phyloP scores from a whole-genome alignment of 53 echinoderm and acorn worm species.

The Patiria pectinifera region DNA sequence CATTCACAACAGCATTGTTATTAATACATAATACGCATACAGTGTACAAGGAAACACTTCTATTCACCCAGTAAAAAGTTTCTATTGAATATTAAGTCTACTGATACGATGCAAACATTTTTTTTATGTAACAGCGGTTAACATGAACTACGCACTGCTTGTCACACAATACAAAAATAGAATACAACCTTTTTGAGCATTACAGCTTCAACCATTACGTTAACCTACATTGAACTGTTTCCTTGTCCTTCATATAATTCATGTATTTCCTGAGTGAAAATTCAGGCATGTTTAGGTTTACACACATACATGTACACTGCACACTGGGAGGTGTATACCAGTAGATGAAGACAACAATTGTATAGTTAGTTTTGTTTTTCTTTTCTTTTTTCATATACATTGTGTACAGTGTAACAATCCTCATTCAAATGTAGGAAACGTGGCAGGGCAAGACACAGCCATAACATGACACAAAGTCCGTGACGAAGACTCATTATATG shows the following conservation, averaged over 20 bases:
- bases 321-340: no score
- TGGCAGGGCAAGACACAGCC: no score
- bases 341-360: background rate
- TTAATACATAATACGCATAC: background rate
- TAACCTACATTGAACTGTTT: background rate
- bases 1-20: no score
- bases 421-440: background rate
- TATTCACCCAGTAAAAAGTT: no score
- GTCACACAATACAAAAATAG: constrained; percentile 29
- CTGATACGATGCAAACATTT: no score
- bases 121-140: background rate
- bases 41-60: background rate
- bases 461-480: no score
- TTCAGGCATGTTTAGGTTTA: background rate
- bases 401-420: background rate
- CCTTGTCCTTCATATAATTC: background rate
- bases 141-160: background rate
- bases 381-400: background rate
- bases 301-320: background rate
- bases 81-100: no score
- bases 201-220: background rate
- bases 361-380: no score
- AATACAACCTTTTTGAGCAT: background rate
- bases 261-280: constrained; percentile 31
- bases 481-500: no score